A percentile compares a stretch with the other conserved stretches of the same genome.
These are phyloP conservation scores for Dreissena polymorpha DNA, from an alignment of 1,140 invertebrate species.

Conservation along the genomic window DNA sequence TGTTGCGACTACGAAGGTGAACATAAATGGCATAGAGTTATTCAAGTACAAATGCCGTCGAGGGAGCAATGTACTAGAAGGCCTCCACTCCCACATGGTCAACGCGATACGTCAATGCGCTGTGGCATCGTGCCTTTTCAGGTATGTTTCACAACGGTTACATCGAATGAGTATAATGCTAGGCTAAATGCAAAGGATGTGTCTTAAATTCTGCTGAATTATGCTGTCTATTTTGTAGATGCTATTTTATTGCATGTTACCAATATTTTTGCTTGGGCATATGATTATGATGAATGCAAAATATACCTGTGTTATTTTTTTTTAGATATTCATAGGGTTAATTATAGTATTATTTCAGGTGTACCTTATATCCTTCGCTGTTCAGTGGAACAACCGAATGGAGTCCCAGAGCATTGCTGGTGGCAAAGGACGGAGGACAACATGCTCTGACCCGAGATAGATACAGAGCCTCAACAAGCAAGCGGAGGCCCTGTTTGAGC, in stretches of 20 bases:
- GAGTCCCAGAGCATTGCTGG: slow-evolving; percentile 1
- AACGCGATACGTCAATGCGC: not conserved
- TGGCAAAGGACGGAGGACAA: not conserved
- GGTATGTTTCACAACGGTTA: not conserved
- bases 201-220: no score
- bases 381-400: slow-evolving; percentile 9
- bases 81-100: slow-evolving; percentile 8
- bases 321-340: no score
- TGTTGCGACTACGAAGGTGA: not conserved
- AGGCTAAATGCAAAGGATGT: no score
- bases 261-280: no score
- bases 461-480: slow-evolving; percentile 1
- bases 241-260: not conserved
- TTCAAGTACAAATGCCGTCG: not conserved
- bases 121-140: not conserved
- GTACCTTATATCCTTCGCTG: slow-evolving; percentile 4
- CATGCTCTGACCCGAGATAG: not conserved
- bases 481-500: not conserved
- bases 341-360: not conserved
- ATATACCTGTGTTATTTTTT: no score
- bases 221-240: slow-evolving; percentile 7
- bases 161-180: no score
- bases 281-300: no score
- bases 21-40: not conserved
- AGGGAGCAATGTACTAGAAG: not conserved